phyloP scores from a whole-genome alignment of 2,888 invertebrate species.

The Tridacna crocea region DNA sequence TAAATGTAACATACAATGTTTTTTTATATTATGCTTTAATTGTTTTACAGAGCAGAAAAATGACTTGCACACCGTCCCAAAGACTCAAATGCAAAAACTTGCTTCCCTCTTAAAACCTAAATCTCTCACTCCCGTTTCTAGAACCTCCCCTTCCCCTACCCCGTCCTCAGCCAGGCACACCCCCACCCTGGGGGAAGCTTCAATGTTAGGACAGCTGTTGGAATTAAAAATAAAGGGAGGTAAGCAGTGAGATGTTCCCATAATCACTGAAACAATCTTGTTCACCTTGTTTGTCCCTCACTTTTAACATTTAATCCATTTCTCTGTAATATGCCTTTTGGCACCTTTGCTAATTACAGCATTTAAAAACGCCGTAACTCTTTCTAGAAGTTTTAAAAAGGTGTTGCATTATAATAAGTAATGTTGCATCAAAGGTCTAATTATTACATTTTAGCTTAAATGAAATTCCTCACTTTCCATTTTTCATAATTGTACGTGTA shows the following conservation, averaged over 20 bases:
- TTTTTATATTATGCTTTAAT: background rate
- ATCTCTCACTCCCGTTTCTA: background rate
- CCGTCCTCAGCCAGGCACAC: slow-evolving; percentile 7
- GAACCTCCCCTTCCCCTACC: slow-evolving; percentile 18
- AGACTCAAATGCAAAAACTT: slow-evolving; percentile 21
- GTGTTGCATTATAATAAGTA: too few species aligned
- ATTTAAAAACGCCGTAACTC: too few species aligned
- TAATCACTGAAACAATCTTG: slow-evolving; percentile 3
- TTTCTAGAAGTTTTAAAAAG: too few species aligned
- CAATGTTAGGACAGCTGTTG: slow-evolving; percentile 41
- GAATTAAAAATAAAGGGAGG: slow-evolving; percentile 49
- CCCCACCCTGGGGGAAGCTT: slow-evolving; percentile 23
- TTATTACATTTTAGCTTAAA: too few species aligned
- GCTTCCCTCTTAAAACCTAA: slow-evolving; percentile 25
- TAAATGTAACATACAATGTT: too few species aligned
- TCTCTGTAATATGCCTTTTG: too few species aligned
- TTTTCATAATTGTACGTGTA: too few species aligned
- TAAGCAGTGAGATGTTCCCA: background rate
- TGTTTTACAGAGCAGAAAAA: slow-evolving; percentile 14
- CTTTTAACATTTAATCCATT: too few species aligned
- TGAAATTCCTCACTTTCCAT: too few species aligned
- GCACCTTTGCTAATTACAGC: too few species aligned
- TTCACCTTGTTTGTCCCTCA: background rate
- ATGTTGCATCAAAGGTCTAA: too few species aligned
- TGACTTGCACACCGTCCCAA: slow-evolving; percentile 2